Evolutionary conservation across 2,797 vertebrate genomes (phyloP).

Genomic region (Eulemur albifrons): DNA sequence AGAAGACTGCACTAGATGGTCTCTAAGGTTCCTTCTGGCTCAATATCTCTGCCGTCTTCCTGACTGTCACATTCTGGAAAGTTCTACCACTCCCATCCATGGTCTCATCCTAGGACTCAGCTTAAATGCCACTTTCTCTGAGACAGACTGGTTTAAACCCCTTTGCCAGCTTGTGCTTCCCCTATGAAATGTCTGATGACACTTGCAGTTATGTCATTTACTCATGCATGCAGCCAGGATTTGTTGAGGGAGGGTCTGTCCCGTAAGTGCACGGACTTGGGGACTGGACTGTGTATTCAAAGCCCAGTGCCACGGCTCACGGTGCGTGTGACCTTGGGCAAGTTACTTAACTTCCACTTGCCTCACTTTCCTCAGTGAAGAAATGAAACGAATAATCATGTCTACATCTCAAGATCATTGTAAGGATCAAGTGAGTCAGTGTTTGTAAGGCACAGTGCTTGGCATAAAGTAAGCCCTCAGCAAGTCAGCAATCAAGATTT

Average conservation of each 20-base stretch:
- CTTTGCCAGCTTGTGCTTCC: neutral
- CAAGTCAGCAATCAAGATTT: neutral
- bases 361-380: neutral
- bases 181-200: neutral
- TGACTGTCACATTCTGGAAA: neutral
- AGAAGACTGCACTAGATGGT: neutral
- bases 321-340: neutral
- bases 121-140: neutral
- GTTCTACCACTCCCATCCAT: neutral
- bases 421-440: neutral
- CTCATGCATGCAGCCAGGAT: neutral
- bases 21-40: neutral
- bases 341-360: neutral
- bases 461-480: neutral
- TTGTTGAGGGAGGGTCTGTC: neutral
- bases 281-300: neutral
- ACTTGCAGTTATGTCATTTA: neutral
- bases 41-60: neutral
- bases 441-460: neutral
- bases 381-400: neutral
- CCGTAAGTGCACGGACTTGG: neutral
- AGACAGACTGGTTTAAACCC: neutral
- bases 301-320: neutral
- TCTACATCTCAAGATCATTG: neutral
- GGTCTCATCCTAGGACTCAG: neutral